Evolutionary conservation across 2,888 invertebrate genomes (phyloP).

Genomic region (Mechanitis mazaeus): DNA sequence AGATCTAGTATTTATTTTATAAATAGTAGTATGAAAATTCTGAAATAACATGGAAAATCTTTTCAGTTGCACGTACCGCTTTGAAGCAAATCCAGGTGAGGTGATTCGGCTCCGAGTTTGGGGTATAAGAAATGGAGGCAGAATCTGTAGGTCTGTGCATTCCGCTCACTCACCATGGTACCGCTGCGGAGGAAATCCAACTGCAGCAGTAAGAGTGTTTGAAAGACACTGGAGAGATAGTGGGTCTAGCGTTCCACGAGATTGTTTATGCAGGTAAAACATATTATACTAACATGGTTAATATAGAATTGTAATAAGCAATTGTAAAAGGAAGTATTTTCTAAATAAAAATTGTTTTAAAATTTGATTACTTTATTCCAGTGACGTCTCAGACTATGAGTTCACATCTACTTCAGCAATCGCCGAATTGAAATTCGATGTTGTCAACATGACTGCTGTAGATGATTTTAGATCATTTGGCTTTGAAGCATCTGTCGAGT

Average conservation of each 20-base stretch:
- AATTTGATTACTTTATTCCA: constrained; percentile 34
- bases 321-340: too few relatives aligned
- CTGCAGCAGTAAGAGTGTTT: constrained; percentile 83
- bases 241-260: constrained; percentile 82
- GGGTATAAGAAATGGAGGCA: constrained; percentile 80
- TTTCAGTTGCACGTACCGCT: constrained; percentile 89
- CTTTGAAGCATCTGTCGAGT: constrained; percentile 90
- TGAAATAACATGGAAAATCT: neutral
- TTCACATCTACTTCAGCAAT: constrained; percentile 86
- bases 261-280: constrained; percentile 84
- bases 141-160: constrained; percentile 76
- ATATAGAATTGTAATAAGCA: too few relatives aligned
- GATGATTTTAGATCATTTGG: constrained; percentile 91
- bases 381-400: constrained; percentile 77
- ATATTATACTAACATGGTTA: too few relatives aligned
- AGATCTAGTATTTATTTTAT: neutral
- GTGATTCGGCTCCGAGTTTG: constrained; percentile 85
- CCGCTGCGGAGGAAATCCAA: constrained; percentile 82
- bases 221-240: constrained; percentile 82
- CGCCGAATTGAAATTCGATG: constrained; percentile 88
- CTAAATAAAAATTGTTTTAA: neutral
- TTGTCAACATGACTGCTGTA: constrained; percentile 87
- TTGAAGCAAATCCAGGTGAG: constrained; percentile 90
- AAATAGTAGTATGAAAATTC: neutral
- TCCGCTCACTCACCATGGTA: constrained; percentile 81